Evolutionary conservation across 2,888 invertebrate species (phyloP), one percentile per base, ranked within the genome.

Genomic region (Plebejus argus): DNA sequence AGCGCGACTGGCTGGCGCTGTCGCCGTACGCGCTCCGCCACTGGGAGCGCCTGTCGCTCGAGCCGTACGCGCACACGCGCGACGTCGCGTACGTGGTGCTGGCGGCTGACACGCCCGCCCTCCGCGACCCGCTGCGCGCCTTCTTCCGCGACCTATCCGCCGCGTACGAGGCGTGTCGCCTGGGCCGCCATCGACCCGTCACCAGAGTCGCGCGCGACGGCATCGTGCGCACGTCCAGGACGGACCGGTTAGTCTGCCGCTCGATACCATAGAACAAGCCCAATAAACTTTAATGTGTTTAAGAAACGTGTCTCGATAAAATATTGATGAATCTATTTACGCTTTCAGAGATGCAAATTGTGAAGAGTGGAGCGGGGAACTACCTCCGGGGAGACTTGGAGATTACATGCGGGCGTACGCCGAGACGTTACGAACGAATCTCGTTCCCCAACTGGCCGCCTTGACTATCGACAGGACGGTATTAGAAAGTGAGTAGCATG

Each of bases 21-120:
- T 98, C 99, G n/a, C 99, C 99, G 0, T 97, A 98, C 88, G 98
- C 99, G 76, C 95, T 99, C 70, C 96, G 97, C 79, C 98, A 98
- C 88, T 99, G 99, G 99, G 99, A 99, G 89, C 97, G 98, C 85
- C 95, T 99, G n/a, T 94, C 98, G n/a, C 93, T 99, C 15, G 99
- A 99, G 89, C 99, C 99, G 0, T 99, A 98, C 89, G 97, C 99
- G n/a, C 98, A 98, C 86, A 96, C 98, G 6, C 95, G 99, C 53
- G 99, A 99, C 89, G 96, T 99, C 1, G 98, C 98, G 35, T 99
- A 99, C 88, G 95, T 99, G 61, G 98, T 99, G 8, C 96, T 99
- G 0, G 97, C 98, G 53, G 99, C 99, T 0, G 99, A 99, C 86
- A 97, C 97, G 86, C 98, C 98, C 78, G 96, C 96, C 81, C 95